Evolutionary conservation across 2,888 invertebrate genomes (phyloP), one percentile per base, ranked within the genome.

Genomic region (Ornithoptera alexandrae): DNA sequence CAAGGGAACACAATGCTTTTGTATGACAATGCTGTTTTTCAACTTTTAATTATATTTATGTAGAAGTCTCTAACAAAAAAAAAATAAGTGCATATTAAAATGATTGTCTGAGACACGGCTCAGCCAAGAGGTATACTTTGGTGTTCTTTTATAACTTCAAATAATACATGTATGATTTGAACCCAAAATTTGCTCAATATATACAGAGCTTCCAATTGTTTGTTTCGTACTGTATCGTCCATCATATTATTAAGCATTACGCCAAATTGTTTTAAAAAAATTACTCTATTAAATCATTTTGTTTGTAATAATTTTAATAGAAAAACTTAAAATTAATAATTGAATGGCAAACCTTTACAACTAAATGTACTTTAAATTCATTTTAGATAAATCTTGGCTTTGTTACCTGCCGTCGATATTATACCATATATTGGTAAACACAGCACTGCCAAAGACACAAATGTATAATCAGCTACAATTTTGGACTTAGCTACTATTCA

Each of bases 181-280:
- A 73, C 72, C 75, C 76, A 78, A 80, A 77, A 77, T 79, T 88
- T 89, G 89, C 89, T 89, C 89, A 89, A 87, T 79, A 80, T 30
- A 30, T 81, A 75, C 75, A 83, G 85, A 88, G 85, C 88, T 89
- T 89, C 89, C 88, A 80, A 53, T 69, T 61, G 68, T 75, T 67
- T 63, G 57, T 70, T 70, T 65, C 5, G 20, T 46, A 66, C 62
- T 69, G 67, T 72, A 46, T 22, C 63, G 70, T 66, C 70, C 63
- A 22, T n/a, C 1, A 24, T 63, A 63, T 62, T 59, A 46, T 68
- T 68, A 65, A 65, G 62, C 58, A 65, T 62, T 68, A 42, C 63
- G 68, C 68, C 68, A 71, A 68, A 71, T 53, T 46, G 4, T 39
- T 46, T 70, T 66, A 58, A 42, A 58, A 53, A 62, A 57, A 62